Evolutionary conservation across 2,113 vertebrate genomes (phyloP), one percentile per base, ranked within the genome.

Genomic region (Boleophthalmus pectinirostris): DNA sequence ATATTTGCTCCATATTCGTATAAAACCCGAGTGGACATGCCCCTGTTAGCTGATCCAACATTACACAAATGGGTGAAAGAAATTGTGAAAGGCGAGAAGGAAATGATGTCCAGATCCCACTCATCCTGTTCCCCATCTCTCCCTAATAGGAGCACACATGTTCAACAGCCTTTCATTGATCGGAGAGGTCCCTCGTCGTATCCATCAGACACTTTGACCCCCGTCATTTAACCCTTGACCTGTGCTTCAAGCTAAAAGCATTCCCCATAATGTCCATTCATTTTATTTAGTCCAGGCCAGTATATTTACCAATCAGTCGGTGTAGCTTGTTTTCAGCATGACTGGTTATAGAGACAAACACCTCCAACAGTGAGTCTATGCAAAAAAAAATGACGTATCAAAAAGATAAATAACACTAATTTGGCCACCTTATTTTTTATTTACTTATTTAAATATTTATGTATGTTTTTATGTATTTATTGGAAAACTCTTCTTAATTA

Each of bases 211-310:
- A 88, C 88, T 89, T 90, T 87, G 94, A 94, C 93, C 93, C 93
- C 87, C 89, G 89, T 86, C 93, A 88, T 85, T 92, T 91, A 93
- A 91, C 92, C 94, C 88, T 90, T 95, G 92, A 95, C 94, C 94
- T 74, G 80, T 54, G 73, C 65, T 66, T 70, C 45, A 14, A 57
- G 46, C 43, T 83, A 70, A 85, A 71, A 74, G 46, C 51, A 57
- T 47, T 54, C 73, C 58, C 57, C 51, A 25, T 23, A 72, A 45
- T 54, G 29, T 20, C 33, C 46, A 74, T 69, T 73, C 23, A 9
- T 66, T 72, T 56, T 68, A 84, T 75, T 84, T 23, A 25, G 23
- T 45, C 66, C 70, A 3, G 24, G 35, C 53, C 74, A 14, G 18
- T 68, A 13, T 69, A 71, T 75, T 10, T 35, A 49, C 21, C 43